Percentiles rank a stretch among this genome's conserved stretches.
These are phyloP conservation scores for Lagopus leucura DNA, from an alignment of 2,113 vertebrate species.

Conservation along the genomic window DNA sequence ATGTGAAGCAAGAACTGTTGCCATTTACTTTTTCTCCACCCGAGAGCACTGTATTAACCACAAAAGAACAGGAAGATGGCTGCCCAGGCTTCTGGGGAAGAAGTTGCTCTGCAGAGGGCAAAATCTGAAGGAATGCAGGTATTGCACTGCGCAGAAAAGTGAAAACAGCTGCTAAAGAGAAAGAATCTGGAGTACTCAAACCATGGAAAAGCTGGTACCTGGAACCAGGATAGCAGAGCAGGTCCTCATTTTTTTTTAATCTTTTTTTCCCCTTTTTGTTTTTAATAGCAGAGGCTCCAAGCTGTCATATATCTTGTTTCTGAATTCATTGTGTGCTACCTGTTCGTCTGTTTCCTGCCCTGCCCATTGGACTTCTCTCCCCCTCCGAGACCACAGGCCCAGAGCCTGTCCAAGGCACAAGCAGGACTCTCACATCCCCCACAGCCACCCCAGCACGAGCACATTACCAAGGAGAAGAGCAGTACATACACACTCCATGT, in stretches of 20 bases:
- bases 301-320: background rate
- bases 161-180: background rate
- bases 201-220: background rate
- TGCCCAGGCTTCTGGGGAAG: background rate
- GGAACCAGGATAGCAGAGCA: background rate
- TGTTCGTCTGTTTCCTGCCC: background rate
- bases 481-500: no score
- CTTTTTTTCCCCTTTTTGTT: background rate
- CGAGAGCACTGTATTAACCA: background rate
- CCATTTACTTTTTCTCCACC: background rate
- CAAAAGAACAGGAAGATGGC: background rate
- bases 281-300: background rate
- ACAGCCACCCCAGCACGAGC: background rate
- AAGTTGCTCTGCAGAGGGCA: background rate
- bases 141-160: background rate
- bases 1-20: background rate
- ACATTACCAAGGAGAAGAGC: background rate
- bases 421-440: rapidly evolving
- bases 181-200: background rate
- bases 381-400: background rate
- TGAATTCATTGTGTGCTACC: background rate
- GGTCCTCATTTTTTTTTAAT: background rate
- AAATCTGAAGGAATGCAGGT: background rate
- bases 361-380: background rate
- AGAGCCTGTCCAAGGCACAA: background rate